Base-by-base conservation (phyloP, 2,113 vertebrate species). In the Cercocebus atys region DNA sequence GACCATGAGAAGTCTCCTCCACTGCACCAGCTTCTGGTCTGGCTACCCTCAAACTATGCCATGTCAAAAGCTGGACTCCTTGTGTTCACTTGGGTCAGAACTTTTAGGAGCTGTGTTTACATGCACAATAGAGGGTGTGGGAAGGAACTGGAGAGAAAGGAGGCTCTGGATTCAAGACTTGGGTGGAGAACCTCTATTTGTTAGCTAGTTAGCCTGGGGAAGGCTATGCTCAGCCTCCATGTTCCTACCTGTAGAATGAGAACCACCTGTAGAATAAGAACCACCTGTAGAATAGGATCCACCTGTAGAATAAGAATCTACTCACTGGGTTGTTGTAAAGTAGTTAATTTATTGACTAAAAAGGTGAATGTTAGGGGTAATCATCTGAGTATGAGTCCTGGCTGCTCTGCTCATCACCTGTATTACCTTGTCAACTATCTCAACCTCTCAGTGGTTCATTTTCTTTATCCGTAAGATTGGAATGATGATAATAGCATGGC, bases 61-160 rank as follows among this genome's bases (percentile, higher is more conserved):
- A 6, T 8, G 50, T 61, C 47, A 43, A 20, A 84, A 32, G 30
- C 2, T 47, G 73, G 30, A 22, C 14, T 75, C n/a, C 5, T 2
- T 9, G 64, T 18, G 17, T 72, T 25, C 55, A 20, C 57, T 30
- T 12, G 43, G 14, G 27, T 47, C 38, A 47, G 23, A 55, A 25
- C 32, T 61, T 64, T 70, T 32, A 32, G 47, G 35, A 38, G 16
- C 14, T 40, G 32, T 76, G 47, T n/a, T 30, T 30, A 5, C 27
- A 2, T 3, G 50, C 32, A 0, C 18, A 8, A 3, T 32, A 59
- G 32, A 30, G 7, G 8, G 16, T 30, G 2, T 45, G n/a, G 38
- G 32, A 66, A 30, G n/a, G 18, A n/a, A 20, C 40, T 78, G 57
- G 66, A 55, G 40, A 59, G 18, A 35, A 23, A 76, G 40, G 40